Evolutionary conservation across 2,797 vertebrate species (phyloP), one percentile per base, ranked within the genome.

Genomic region (Enteromius radiatus): DNA sequence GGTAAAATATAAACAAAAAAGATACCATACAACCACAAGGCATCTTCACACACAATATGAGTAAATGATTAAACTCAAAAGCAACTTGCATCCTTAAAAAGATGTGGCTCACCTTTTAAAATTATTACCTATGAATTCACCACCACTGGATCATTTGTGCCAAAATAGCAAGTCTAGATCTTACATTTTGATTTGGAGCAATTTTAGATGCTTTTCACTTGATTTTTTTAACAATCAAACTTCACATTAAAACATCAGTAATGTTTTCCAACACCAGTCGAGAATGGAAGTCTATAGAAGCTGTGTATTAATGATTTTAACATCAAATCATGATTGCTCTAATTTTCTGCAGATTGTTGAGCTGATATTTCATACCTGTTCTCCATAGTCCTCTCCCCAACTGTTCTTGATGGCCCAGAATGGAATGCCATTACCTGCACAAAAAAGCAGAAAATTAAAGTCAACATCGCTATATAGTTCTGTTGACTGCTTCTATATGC

Each of bases 391-490:
- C 73, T 92, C 91, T 33, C 97, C 97, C 97, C 97, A 98, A 91
- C 97, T 98, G 93, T 98, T 98, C 90, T 98, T 98, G 90, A 98
- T 97, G 81, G 96, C 95, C 97, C 97, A 98, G 91, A 96, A 98
- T 17, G 96, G 96, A 36, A 88, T 52, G 0, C 86, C 91, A n/a
- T 95, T 94, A 85, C 95, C 97, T 97, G 88, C 36, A 84, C 84
- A 71, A 67, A 78, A 10, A 71, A 26, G 26, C 11, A 71, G 14
- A 67, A 21, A 71, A 26, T 36, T 9, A 5, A 14, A 47, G 5
- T 38, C 38, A 1, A 2, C 2, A 19, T 28, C 49, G 70, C 21
- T 41, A 76, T 1, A 0, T 6, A 5, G 38, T n/a, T 36, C 47
- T 38, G 49, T 38, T 36, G 69, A 11, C 45, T 33, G 28, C 31